Conservation (phyloP, 2,113 vertebrate genomes). For the Bujurquina vittata region DNA sequence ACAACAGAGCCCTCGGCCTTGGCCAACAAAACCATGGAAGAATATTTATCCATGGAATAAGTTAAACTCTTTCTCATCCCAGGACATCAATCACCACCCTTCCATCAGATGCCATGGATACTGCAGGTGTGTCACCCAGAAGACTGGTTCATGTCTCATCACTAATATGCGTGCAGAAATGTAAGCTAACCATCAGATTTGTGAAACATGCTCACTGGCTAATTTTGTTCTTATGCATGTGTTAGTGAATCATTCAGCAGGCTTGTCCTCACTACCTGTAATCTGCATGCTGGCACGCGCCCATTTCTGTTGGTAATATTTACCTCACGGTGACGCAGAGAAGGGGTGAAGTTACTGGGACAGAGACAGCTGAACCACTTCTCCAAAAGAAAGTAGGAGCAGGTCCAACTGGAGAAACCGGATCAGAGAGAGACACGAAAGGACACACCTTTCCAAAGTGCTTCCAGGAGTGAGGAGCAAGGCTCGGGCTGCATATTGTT, state of each 20-base stretch:
- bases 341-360: not conserved
- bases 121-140: not conserved
- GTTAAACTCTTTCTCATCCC: not conserved
- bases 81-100: not conserved
- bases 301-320: not conserved
- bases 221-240: not conserved
- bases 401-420: rapidly evolving
- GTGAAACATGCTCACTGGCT: no score
- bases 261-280: not conserved
- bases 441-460: not conserved
- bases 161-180: no score
- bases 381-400: no score
- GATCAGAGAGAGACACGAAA: not conserved
- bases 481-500: rapidly evolving
- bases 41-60: not conserved
- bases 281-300: rapidly evolving
- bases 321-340: not conserved
- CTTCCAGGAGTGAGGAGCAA: not conserved
- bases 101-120: not conserved
- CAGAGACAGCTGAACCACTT: no score
- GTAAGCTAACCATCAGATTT: no score
- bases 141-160: not conserved
- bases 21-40: no score
- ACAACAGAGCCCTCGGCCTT: no score
- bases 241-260: not conserved